These are phyloP conservation scores for Okapia johnstoni DNA, from an alignment of 2,113 vertebrate genomes.

Conservation along the genomic window DNA sequence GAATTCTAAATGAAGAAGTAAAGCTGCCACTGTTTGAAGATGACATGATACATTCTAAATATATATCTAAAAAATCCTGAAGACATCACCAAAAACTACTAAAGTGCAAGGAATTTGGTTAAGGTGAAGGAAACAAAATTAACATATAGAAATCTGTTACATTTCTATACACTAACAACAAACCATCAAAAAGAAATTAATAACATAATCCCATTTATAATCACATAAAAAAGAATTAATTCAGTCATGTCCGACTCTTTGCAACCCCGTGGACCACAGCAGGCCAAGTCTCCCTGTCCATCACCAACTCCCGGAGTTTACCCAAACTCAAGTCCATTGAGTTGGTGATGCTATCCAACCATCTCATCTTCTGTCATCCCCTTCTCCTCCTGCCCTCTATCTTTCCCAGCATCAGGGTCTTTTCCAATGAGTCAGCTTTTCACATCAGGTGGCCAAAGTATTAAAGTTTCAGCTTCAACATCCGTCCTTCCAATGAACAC, in stretches of 20 bases:
- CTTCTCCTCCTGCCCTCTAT: neutral
- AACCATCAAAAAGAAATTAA: neutral
- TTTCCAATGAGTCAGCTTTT: neutral
- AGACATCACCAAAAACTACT: neutral
- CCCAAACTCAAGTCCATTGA: neutral
- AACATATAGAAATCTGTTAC: neutral
- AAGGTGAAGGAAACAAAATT: neutral
- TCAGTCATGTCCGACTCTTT: neutral
- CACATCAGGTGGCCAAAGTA: neutral
- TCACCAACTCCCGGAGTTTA: neutral
- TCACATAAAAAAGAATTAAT: neutral
- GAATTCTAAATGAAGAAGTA: neutral
- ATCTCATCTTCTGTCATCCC: neutral
- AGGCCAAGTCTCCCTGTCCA: neutral
- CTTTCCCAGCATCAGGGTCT: neutral
- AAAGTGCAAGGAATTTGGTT: neutral
- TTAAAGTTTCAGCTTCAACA: neutral
- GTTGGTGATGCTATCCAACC: neutral
- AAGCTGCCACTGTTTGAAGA: neutral
- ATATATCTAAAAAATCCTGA: neutral
- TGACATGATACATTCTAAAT: neutral
- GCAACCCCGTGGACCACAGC: fast-evolving
- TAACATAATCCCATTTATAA: neutral
- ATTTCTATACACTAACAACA: neutral
- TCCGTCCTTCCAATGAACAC: neutral